Evolutionary conservation across 2,888 invertebrate genomes (phyloP).

Genomic region (Trachelus tabidus): DNA sequence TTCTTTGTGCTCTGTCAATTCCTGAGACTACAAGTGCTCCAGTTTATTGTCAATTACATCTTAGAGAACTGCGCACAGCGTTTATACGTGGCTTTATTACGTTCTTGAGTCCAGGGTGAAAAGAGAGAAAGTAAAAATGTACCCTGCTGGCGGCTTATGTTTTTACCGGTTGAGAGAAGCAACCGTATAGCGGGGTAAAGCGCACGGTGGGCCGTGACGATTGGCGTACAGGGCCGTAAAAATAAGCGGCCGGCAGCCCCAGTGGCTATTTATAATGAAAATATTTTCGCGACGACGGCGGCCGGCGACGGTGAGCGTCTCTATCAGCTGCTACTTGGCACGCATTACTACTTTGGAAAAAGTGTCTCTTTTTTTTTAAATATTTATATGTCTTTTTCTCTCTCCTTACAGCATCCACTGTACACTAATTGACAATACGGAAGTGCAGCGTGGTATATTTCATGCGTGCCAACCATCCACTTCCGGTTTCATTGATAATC

Average conservation of each 20-base stretch:
- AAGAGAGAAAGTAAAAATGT: neutral
- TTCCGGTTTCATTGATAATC: neutral
- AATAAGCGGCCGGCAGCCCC: constrained; percentile 49
- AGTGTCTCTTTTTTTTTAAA: neutral
- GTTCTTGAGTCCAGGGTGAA: neutral
- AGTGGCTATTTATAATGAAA: constrained; percentile 61
- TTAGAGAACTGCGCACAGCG: neutral
- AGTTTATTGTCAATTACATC: neutral
- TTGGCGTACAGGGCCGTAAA: constrained; percentile 42
- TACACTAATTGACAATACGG: neutral
- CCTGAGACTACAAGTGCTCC: neutral
- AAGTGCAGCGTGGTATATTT: neutral
- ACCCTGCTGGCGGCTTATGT: neutral
- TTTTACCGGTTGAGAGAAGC: neutral
- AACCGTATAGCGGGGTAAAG: neutral
- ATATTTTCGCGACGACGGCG: constrained; percentile 51
- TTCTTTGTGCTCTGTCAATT: neutral
- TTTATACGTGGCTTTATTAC: neutral
- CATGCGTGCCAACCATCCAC: neutral
- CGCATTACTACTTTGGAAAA: neutral
- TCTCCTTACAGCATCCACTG: neutral
- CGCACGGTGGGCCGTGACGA: constrained; percentile 15
- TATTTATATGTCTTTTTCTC: neutral
- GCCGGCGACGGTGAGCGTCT: constrained; percentile 40
- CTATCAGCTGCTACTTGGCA: constrained; percentile 3